Evolutionary conservation across 1,140 invertebrate species (phyloP).

Genomic region (Temnothorax longispinosus): DNA sequence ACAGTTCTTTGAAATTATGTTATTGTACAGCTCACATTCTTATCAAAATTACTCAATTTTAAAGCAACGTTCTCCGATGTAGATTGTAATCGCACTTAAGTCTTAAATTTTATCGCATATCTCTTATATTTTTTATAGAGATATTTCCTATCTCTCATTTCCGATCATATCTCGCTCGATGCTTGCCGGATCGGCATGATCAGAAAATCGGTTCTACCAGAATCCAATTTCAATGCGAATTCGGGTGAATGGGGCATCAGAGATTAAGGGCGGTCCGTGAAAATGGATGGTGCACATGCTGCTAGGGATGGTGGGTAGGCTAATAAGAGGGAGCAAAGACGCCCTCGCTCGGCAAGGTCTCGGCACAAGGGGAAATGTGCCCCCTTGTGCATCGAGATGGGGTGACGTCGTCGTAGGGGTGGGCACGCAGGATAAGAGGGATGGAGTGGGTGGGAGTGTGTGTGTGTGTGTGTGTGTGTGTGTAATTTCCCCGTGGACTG

Average conservation of each 20-base stretch:
- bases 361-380: constrained; percentile 61
- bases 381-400: constrained; percentile 75
- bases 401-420: constrained; percentile 71
- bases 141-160: not conserved
- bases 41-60: constrained; percentile 2
- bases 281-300: constrained; percentile 68
- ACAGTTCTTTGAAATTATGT: not conserved
- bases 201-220: constrained; percentile 50
- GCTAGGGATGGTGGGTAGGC: constrained; percentile 58
- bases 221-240: constrained; percentile 72
- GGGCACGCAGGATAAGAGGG: constrained; percentile 66
- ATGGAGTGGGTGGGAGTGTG: constrained; percentile 20
- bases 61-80: not conserved
- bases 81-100: not conserved
- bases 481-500: constrained; percentile 80
- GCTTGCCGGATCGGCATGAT: constrained; percentile 4
- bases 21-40: not conserved
- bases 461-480: constrained; percentile 53
- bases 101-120: not conserved
- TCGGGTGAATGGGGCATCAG: constrained; percentile 71
- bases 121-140: not conserved
- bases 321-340: constrained; percentile 77
- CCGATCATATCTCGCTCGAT: not conserved
- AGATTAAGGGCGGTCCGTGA: constrained; percentile 70
- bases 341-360: constrained; percentile 67